Base-by-base conservation (phyloP, 2,888 invertebrate species). In the Erannis defoliaria region DNA sequence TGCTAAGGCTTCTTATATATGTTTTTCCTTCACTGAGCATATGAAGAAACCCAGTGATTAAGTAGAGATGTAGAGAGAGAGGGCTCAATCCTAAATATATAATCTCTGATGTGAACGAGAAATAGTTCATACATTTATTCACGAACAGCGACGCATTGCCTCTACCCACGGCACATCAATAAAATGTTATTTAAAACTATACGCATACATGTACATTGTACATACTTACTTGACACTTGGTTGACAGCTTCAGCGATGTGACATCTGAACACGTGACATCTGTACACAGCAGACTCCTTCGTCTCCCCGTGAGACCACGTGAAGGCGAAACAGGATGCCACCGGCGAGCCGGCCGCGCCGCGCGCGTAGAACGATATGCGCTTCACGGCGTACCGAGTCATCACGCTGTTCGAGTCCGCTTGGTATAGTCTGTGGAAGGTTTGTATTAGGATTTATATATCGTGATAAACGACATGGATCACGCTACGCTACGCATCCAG, bases 261-360 rank as follows among this genome's bases (percentile, higher is more conserved):
- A 89, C 99, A 99, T 61, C 98, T 95, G 92, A 99, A 99, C 48
- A 98, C 98, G 92, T 99, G 99, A 93, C 99, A 99, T 88, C 99
- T 97, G 87, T 98, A 99, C 66, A 99, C 96, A 46, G 97, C 96
- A 0, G 96, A 96, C 88, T 97, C 97, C 72, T 95, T 95, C 31
- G 96, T 96, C 76, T 98, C 97, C 0, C 98, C 98, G 82, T 98
- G 98, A 48, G 98, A 97, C 96, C 98, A 99, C 0, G 99, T 99
- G 90, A 99, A 99, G 8, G 99, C 99, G 93, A 99, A 99, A 89
- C 99, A 99, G n/a, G 97, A 95, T 0, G 96, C 96, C 76, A 99
- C 98, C 0, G 95, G 93, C 18, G 97, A 96, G 46, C 96, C 96
- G 10, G 95, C 94, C 31, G 96, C 95, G 6, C 99, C 99, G 49